Evolutionary conservation across 2,797 vertebrate species (phyloP), one percentile per base, ranked within the genome.

Genomic region (Tauraco hartlaubi): DNA sequence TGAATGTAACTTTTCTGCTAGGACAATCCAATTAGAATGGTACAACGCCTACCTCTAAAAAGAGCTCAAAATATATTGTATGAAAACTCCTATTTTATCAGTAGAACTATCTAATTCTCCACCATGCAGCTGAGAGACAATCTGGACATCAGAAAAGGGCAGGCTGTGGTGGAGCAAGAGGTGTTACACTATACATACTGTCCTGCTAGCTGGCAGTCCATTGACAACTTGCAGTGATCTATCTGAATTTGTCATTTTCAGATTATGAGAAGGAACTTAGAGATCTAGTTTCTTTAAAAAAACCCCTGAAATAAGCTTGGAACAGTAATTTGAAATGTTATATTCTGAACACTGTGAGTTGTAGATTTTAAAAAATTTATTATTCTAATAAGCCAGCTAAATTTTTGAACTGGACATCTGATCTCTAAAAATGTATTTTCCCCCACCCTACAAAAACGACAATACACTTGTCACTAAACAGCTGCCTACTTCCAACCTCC

Each of bases 391-490:
- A 90, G 49, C 7, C 1, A 4, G 39, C 59, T 85, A 51, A 62
- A 89, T 91, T 66, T 69, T 58, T 85, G 49, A 94, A 23, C 20
- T 54, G 51, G 69, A 78, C 52, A 61, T 69, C 43, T 85, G 76
- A 90, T 55, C 43, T 86, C 74, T 89, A 52, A 78, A 91, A 82
- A 31, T 20, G 10, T 3, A 20, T 52, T 55, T 77, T 44, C 9
- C 41, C 48, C 29, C 52, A 51, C 31, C 26, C 56, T 73, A 83
- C 56, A 80, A 72, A 87, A 90, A 2, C 26, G 88, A 35, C 69
- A 73, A 91, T 43, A 19, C 25, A 21, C 55, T 89, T 95, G 59
- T 59, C 82, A 85, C 81, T 87, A n/a, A 93, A 89, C 88, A 96
- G 90, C 81, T 95, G 84, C 68, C 67, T 81, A 29, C 29, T 87